Conservation (phyloP, 2,888 invertebrate genomes). For the Hemithea aestivaria region DNA sequence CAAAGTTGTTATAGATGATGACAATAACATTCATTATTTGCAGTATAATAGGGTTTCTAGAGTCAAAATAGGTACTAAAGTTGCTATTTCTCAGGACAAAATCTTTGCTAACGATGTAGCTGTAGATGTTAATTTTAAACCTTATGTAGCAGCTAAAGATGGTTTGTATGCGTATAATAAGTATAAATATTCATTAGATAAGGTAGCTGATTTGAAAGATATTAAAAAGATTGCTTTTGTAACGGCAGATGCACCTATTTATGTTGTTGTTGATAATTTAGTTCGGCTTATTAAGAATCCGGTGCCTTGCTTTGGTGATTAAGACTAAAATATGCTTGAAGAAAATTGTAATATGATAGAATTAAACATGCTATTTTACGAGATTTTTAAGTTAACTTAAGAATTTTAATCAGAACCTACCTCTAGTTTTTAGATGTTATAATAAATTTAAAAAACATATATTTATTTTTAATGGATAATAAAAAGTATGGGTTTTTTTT, state of each 20-base stretch:
- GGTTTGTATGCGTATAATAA: slow-evolving; percentile 62
- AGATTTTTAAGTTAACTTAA: no score
- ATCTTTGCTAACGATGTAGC: slow-evolving; percentile 39
- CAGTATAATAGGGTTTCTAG: slow-evolving; percentile 45
- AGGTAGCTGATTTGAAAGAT: slow-evolving; percentile 45
- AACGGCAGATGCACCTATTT: slow-evolving; percentile 52
- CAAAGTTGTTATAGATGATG: slow-evolving; percentile 55
- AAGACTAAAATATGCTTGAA: slow-evolving; percentile 7
- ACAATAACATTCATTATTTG: slow-evolving; percentile 56
- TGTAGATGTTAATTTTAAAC: slow-evolving; percentile 46
- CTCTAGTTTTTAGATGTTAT: no score
- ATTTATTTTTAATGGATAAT: no score
- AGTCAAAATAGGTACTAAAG: slow-evolving; percentile 53
- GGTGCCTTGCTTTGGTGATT: slow-evolving; percentile 43
- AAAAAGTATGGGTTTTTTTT: no score
- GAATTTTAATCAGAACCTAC: no score
- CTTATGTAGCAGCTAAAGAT: slow-evolving; percentile 46
- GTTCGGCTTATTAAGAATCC: slow-evolving; percentile 46
- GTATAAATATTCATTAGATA: slow-evolving; percentile 61
- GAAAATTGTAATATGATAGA: no score
- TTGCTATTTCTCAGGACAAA: slow-evolving; percentile 50
- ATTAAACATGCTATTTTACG: no score
- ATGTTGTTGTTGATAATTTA: slow-evolving; percentile 52
- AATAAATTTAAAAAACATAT: no score
- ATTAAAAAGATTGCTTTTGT: slow-evolving; percentile 54